Base-by-base conservation (phyloP, 2,113 vertebrate genomes). In the Cariama cristata region DNA sequence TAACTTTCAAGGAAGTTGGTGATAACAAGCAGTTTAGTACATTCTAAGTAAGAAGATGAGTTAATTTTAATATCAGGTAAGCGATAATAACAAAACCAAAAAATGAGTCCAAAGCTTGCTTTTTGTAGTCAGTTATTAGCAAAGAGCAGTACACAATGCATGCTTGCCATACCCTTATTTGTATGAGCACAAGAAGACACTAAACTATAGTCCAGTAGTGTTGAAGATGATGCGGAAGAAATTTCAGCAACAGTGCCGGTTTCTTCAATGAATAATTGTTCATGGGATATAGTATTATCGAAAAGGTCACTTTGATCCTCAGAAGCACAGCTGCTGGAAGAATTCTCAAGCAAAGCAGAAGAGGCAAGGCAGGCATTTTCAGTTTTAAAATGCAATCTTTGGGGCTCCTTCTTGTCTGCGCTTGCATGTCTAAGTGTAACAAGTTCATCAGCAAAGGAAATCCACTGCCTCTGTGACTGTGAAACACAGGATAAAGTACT, bases 391-490 rank as follows among this genome's bases (percentile, higher is more conserved):
- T 68, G 96, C 27, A 88, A 92, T 97, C 96, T 98, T 40, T 97
- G 96, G 83, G 95, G 94, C 15, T 98, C 98, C 96, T 97, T 98
- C 23, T 97, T 80, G 66, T 96, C 93, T 56, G 95, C 9, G 62
- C 81, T 97, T 79, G 83, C 95, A 47, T 90, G 96, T 71, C 89
- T 98, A 80, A 96, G 62, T 44, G 84, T 95, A 82, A 97, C 89
- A 71, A 97, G 97, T 82, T 97, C 96, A 93, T 99, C 98, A 74
- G 97, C 98, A 97, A 99, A 99, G 91, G 98, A 98, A 79, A 99
- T 98, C 98, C 98, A 99, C 88, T 98, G 98, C 97, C 97, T 99
- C 77, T 98, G 98, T 62, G 98, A 98, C 97, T 92, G 96, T 80
- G 97, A 98, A 96, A 97, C 73, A 62, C 94, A 94, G 91, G 94